phyloP scores from a whole-genome alignment of 2,888 invertebrate genomes.

The Prostheceraeus crozeri region DNA sequence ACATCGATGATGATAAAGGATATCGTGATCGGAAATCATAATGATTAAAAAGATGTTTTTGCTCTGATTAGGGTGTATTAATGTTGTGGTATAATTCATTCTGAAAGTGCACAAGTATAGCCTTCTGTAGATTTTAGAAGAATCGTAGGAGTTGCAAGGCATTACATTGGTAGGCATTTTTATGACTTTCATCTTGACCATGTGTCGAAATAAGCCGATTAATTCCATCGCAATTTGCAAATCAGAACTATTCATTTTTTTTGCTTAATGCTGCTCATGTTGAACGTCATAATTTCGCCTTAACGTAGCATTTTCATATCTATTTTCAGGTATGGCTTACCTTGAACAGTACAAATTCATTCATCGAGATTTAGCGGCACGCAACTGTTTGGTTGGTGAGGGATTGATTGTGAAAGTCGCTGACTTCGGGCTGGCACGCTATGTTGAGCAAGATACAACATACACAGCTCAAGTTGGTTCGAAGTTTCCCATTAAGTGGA shows the following conservation, averaged over 20 bases:
- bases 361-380: conserved; percentile 93
- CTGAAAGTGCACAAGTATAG: too few relatives aligned
- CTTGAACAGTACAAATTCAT: conserved; percentile 89
- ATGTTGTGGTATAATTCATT: too few relatives aligned
- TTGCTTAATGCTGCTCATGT: too few relatives aligned
- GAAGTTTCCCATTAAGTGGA: conserved; percentile 99
- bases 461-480: conserved; percentile 98
- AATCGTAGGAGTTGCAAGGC: too few relatives aligned
- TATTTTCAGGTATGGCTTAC: conserved; percentile 97
- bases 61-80: too few relatives aligned
- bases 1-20: too few relatives aligned
- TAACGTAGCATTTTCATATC: too few relatives aligned
- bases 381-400: conserved; percentile 95
- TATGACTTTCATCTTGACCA: not conserved
- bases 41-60: too few relatives aligned
- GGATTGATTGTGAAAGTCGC: conserved; percentile 96
- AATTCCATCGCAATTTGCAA: not conserved
- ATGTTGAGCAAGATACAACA: conserved; percentile 89
- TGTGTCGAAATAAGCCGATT: not conserved
- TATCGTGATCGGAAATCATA: too few relatives aligned
- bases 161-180: not conserved
- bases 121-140: too few relatives aligned
- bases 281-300: too few relatives aligned
- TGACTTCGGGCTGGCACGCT: conserved; percentile 91
- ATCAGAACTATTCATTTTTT: too few relatives aligned